Evolutionary conservation across 2,888 invertebrate genomes (phyloP).

Genomic region (Xylota segnis): DNA sequence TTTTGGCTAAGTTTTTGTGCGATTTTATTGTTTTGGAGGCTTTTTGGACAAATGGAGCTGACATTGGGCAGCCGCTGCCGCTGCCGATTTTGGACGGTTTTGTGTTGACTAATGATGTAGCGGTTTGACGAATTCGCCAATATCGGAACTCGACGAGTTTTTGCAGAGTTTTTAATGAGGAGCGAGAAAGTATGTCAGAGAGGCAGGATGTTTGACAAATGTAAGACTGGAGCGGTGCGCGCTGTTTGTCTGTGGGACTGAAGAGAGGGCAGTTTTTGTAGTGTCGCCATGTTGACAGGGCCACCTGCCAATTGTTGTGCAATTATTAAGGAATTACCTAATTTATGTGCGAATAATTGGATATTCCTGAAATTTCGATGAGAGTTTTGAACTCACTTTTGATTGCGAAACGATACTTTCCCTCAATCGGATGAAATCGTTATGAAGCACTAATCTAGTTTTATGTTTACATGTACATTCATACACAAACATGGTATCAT

Average conservation of each 20-base stretch:
- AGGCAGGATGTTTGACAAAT: constrained; percentile 83
- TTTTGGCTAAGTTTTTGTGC: constrained; percentile 51
- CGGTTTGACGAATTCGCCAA: constrained; percentile 74
- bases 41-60: constrained; percentile 73
- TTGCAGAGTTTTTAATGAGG: constrained; percentile 78
- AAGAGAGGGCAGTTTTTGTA: neutral
- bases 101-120: constrained; percentile 74
- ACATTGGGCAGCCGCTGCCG: constrained; percentile 34
- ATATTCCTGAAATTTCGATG: neutral
- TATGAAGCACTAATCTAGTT: no score
- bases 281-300: constrained; percentile 41
- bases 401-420: neutral
- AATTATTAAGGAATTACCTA: constrained; percentile 67
- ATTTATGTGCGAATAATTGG: constrained; percentile 61
- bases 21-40: constrained; percentile 63
- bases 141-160: constrained; percentile 43
- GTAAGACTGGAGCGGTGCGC: constrained; percentile 60
- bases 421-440: neutral
- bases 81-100: constrained; percentile 51
- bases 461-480: no score
- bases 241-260: constrained; percentile 23
- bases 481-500: no score
- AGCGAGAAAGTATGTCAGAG: constrained; percentile 83
- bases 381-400: neutral
- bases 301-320: constrained; percentile 72